These are phyloP conservation scores for Phycodurus eques DNA, from an alignment of 2,113 vertebrate genomes.

Conservation along the genomic window DNA sequence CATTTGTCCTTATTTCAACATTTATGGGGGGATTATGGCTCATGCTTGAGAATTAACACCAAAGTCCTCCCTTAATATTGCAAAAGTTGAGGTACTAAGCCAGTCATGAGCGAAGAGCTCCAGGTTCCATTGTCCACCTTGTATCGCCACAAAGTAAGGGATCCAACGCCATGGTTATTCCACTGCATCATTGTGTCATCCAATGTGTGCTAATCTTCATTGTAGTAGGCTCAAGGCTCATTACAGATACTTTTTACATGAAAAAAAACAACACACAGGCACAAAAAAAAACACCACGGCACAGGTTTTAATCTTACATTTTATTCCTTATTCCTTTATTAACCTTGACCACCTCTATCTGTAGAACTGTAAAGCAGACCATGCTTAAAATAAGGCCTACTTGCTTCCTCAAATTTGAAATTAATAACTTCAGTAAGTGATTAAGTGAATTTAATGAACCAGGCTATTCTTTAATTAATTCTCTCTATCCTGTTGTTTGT, in stretches of 20 bases:
- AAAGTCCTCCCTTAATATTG: slow-evolving; percentile 2
- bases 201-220: neutral
- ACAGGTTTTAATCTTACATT: neutral
- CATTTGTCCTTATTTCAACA: neutral
- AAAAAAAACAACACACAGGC: neutral
- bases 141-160: too few species aligned
- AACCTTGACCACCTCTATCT: slow-evolving; percentile 10
- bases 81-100: neutral
- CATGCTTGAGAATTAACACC: neutral
- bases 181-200: neutral
- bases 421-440: slow-evolving; percentile 10
- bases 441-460: slow-evolving; percentile 19
- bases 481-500: slow-evolving; percentile 1
- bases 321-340: slow-evolving; percentile 1
- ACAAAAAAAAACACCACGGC: neutral
- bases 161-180: neutral
- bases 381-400: neutral
- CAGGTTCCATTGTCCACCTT: too few species aligned
- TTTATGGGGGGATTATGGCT: neutral
- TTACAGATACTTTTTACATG: neutral
- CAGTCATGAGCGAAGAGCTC: too few species aligned
- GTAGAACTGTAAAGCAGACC: neutral
- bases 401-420: slow-evolving; percentile 3
- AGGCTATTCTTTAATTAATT: slow-evolving; percentile 20
- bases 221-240: neutral